Evolutionary conservation across 92 coral and sea anemone species (phyloP).

Genomic region (Palythoa heliodiscus): DNA sequence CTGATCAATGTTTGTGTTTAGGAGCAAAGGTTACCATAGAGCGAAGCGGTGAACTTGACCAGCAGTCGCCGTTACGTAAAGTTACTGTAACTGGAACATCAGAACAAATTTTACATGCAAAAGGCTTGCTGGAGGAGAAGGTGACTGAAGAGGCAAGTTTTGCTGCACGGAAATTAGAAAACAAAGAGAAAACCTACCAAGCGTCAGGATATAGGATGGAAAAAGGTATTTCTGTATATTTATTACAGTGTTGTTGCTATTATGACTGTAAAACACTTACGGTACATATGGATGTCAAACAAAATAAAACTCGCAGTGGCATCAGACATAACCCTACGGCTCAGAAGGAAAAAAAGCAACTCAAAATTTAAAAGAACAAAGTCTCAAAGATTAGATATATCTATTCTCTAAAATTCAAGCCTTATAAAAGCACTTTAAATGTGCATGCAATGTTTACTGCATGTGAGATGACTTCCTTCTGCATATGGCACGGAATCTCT

Average conservation of each 20-base stretch:
- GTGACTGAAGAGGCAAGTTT: slow-evolving; percentile 79
- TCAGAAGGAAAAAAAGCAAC: no score
- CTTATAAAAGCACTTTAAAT: no score
- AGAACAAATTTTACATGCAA: slow-evolving; percentile 84
- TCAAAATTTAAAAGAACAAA: no score
- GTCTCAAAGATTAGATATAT: no score
- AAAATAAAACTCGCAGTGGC: no score
- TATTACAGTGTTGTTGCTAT: background rate
- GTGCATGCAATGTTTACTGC: no score
- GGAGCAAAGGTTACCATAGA: slow-evolving; percentile 85
- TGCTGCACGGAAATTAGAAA: slow-evolving; percentile 55
- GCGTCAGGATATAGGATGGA: background rate
- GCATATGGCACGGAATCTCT: no score
- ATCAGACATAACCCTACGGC: no score
- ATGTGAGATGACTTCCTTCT: no score
- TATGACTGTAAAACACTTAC: no score
- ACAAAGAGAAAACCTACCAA: slow-evolving; percentile 7
- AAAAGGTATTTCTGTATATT: background rate
- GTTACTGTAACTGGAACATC: slow-evolving; percentile 83
- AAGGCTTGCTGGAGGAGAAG: slow-evolving; percentile 87
- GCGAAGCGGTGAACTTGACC: slow-evolving; percentile 51
- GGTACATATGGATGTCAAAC: no score
- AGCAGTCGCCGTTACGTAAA: slow-evolving; percentile 50
- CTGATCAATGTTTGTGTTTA: slow-evolving; percentile 15
- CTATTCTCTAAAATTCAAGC: no score